Base-by-base conservation (phyloP, 1,140 invertebrate species). In the Zaprionus nigranus region DNA sequence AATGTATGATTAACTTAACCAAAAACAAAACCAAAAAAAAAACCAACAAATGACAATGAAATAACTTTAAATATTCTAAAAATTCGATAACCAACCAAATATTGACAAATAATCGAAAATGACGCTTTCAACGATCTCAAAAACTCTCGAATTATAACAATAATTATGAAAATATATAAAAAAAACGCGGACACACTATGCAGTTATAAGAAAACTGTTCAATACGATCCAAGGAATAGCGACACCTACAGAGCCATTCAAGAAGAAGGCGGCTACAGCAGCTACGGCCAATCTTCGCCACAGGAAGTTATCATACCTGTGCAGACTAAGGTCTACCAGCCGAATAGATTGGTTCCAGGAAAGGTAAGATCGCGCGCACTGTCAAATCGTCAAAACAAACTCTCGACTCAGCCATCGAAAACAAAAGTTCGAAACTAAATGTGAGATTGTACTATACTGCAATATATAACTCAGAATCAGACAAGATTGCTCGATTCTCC, bases 231-330 rank as follows among this genome's bases (percentile, higher is more conserved):
- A 75, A 95, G 96, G 92, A 96, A 96, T 93, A 97, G 96, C 91
- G 96, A 97, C 92, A 97, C 96, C 26, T 97, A 95, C 94, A 96
- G 96, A 94, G 96, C 96, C 82, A 94, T 97, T 51, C 96, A 97
- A 93, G 96, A 97, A 93, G 95, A 96, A 75, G 94, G 94, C 85
- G 94, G 94, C 46, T 91, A 92, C 78, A 90, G 82, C 80, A 90
- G 73, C 81, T 88, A 88, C 76, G 83, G 79, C 67, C 92, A 93
- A 73, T 94, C 95, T 86, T 85, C 93, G 11, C 93, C 95, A 54
- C 96, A 96, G 67, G 96, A 96, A 93, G 80, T 92, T 60, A 84
- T 94, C 75, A 93, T 93, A 75, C 96, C 96, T 67, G 95, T 95
- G 53, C 95, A 96, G 90, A 94, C 95, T 78, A 96, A 95, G 93